These are phyloP conservation scores for Heliothis virescens DNA, from an alignment of 1,140 invertebrate species.

Conservation along the genomic window DNA sequence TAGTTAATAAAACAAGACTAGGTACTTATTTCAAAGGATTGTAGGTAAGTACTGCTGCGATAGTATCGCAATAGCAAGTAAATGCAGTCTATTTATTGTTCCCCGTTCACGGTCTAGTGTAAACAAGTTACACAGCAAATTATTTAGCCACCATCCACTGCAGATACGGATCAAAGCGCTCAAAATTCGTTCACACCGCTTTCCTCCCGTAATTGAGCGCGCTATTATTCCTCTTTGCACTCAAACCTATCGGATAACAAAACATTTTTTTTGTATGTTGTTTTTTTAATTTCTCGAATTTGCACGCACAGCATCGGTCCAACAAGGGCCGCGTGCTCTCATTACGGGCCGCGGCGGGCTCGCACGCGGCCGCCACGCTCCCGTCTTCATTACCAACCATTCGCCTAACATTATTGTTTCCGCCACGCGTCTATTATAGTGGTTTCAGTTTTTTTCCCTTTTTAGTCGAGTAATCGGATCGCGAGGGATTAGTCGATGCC, in stretches of 20 bases:
- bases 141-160: not conserved
- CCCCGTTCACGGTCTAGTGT: too few relatives aligned
- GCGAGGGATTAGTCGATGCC: slow-evolving; percentile 64
- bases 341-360: slow-evolving; percentile 65
- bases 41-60: not conserved
- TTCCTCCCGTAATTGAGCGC: slow-evolving; percentile 27
- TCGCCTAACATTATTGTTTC: slow-evolving; percentile 79
- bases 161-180: slow-evolving; percentile 17
- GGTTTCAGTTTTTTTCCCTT: slow-evolving; percentile 70
- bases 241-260: slow-evolving; percentile 43
- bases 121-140: not conserved
- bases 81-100: too few relatives aligned
- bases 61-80: not conserved
- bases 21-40: too few relatives aligned
- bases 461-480: slow-evolving; percentile 79
- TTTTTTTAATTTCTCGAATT: slow-evolving; percentile 43
- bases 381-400: slow-evolving; percentile 77
- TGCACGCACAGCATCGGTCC: slow-evolving; percentile 25
- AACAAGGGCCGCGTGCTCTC: slow-evolving; percentile 54
- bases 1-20: too few relatives aligned
- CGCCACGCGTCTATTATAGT: slow-evolving; percentile 77
- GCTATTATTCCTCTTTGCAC: slow-evolving; percentile 32
- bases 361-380: slow-evolving; percentile 66
- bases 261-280: slow-evolving; percentile 35
- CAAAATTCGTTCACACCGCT: slow-evolving; percentile 26